Conservation (phyloP, 2,113 vertebrate genomes). For the Struthidea cinerea region DNA sequence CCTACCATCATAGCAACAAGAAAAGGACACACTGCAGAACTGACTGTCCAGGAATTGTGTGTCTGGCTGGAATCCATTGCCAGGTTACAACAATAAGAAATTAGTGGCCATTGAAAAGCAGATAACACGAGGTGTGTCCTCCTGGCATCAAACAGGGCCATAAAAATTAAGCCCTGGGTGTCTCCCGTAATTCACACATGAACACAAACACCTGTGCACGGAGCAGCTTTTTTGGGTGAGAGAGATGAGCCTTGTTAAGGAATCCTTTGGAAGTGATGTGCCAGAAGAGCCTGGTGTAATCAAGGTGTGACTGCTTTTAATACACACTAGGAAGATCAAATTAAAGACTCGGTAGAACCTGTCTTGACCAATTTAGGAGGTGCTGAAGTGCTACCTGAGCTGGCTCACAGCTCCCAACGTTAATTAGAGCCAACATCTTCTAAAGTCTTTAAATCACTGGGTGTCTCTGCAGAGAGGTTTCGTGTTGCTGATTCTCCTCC, state of each 20-base stretch:
- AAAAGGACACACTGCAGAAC: not conserved
- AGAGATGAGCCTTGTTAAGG: not conserved
- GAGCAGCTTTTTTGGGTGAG: not conserved
- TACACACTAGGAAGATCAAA: not conserved
- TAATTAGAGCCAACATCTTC: not conserved
- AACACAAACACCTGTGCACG: not conserved
- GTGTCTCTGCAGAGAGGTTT: not conserved
- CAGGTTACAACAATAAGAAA: not conserved
- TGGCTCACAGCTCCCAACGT: not conserved
- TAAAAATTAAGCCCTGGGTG: not conserved
- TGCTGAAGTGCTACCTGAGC: not conserved
- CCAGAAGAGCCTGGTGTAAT: not conserved
- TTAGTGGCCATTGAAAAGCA: not conserved
- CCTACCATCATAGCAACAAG: not conserved
- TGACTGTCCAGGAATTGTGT: not conserved
- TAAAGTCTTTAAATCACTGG: not conserved
- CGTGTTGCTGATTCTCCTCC: not conserved
- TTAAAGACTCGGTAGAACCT: not conserved
- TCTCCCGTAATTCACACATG: not conserved
- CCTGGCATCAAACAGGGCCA: not conserved
- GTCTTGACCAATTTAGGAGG: not conserved
- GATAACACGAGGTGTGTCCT: not conserved
- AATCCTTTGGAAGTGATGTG: not conserved
- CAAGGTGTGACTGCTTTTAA: conserved; percentile 4
- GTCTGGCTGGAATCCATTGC: not conserved